Percentiles rank a stretch among this genome's conserved stretches.
These are phyloP conservation scores for Drosophila orosa DNA, from an alignment of 1,140 invertebrate genomes.

Conservation along the genomic window DNA sequence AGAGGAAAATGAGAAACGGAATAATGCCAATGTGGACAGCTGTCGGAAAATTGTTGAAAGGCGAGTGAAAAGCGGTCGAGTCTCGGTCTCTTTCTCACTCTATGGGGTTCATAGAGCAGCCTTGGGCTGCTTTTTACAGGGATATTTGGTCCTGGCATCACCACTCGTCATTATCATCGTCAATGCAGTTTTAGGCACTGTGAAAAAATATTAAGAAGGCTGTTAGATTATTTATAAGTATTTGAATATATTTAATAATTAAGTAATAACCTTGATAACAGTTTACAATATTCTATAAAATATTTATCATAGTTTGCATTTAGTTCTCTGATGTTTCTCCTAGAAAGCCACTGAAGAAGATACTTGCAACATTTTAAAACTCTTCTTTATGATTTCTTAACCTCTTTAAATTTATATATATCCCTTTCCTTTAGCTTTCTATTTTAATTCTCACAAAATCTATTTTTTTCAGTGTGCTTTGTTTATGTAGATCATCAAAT, in stretches of 20 bases:
- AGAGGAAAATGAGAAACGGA: constrained; percentile 38
- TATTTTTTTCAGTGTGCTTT: constrained; percentile 22
- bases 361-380: too few species aligned
- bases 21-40: constrained; percentile 80
- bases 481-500: constrained; percentile 68
- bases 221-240: too few species aligned
- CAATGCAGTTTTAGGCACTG: constrained; percentile 32
- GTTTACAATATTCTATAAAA: too few species aligned
- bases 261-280: too few species aligned
- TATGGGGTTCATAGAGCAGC: constrained; percentile 39
- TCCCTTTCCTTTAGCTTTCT: rapidly evolving
- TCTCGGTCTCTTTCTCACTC: constrained; percentile 21
- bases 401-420: too few species aligned
- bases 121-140: constrained; percentile 56
- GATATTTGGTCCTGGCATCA: constrained; percentile 35
- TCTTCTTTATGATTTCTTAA: not conserved
- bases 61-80: constrained; percentile 72
- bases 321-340: not conserved
- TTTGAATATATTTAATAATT: not conserved
- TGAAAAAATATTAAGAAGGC: constrained; percentile 10
- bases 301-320: too few species aligned
- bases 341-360: not conserved
- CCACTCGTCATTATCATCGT: constrained; percentile 53
- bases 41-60: constrained; percentile 80
- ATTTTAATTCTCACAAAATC: not conserved